These are phyloP conservation scores for Cervus canadensis DNA, from an alignment of 2,113 vertebrate genomes.

Conservation along the genomic window DNA sequence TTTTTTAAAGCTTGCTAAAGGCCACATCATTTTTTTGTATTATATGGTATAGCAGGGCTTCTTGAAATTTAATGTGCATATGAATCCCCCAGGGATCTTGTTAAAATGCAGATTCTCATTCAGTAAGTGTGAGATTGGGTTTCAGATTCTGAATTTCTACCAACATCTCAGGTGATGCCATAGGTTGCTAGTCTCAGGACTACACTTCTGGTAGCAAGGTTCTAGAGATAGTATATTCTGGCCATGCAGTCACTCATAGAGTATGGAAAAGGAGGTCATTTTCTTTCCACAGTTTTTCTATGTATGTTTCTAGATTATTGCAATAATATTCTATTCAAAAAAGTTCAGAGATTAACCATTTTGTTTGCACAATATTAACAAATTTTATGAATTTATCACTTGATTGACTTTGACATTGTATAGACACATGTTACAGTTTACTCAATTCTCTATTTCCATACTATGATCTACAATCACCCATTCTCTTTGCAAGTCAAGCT, in stretches of 20 bases:
- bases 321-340: constrained; percentile 9
- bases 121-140: not conserved
- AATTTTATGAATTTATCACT: not conserved
- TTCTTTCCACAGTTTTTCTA: not conserved
- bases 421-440: not conserved
- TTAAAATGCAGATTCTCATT: constrained; percentile 20
- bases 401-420: constrained; percentile 26
- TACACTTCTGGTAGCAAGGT: not conserved
- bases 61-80: not conserved
- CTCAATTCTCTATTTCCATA: not conserved
- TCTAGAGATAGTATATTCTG: not conserved
- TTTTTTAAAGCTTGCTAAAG: not conserved
- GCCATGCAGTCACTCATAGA: not conserved
- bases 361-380: not conserved
- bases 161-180: not conserved
- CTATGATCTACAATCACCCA: not conserved
- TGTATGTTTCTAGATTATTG: not conserved
- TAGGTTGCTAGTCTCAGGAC: not conserved
- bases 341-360: not conserved
- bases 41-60: not conserved
- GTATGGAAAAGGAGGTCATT: not conserved
- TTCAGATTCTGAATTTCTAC: constrained; percentile 10
- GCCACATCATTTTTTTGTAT: not conserved
- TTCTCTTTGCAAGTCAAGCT: not conserved
- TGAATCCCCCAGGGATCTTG: not conserved